Base-by-base conservation (phyloP, 2,888 invertebrate genomes). In the Entomobrya proxima region DNA sequence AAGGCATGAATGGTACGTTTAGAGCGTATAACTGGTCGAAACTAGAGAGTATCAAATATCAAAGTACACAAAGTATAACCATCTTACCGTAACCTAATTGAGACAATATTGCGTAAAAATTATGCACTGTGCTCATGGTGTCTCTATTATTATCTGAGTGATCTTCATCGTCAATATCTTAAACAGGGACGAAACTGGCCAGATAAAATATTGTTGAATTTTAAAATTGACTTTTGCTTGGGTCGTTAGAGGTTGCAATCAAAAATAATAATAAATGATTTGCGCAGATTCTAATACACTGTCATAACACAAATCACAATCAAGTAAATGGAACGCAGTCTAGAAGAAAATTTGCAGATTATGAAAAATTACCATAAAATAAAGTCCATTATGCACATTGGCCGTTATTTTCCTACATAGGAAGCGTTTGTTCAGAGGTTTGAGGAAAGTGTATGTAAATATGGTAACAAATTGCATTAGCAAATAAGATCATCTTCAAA, bases 331-430 rank as follows among this genome's bases (percentile, higher is more conserved):
- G 30, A 30, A 18, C 5, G 1, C n/a, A 5, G 27, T 40, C 40
- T 4, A 4, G 18, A n/a, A 44, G 32, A 72, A 67, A 67, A 67
- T n/a, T 27, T 69, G 30, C 15, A 7, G 44, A 30, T 27, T 52
- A 35, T 37, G n/a, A 61, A 64, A 27, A 67, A 40, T 67, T 67
- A 58, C 27, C 64, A 61, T 37, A 75, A 18, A 67, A 79, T 55
- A 80, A 80, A 72, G 55, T 80, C 74, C 74, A 74, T 74, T 47
- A 81, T 81, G 61, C 74, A 32, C 13, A 74, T 74, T 81, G 74
- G 74, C 74, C 40, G 7, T n/a, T 58, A 69, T 27, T 37, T n/a
- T n/a, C n/a, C n/a, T n/a, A n/a, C n/a, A 44, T 7, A 4, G 18
- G 37, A 37, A 67, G 40, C 21, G 2, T 11, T 9, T 24, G 21